phyloP scores from a whole-genome alignment of 1,140 invertebrate species.

The Lethrus apterus region DNA sequence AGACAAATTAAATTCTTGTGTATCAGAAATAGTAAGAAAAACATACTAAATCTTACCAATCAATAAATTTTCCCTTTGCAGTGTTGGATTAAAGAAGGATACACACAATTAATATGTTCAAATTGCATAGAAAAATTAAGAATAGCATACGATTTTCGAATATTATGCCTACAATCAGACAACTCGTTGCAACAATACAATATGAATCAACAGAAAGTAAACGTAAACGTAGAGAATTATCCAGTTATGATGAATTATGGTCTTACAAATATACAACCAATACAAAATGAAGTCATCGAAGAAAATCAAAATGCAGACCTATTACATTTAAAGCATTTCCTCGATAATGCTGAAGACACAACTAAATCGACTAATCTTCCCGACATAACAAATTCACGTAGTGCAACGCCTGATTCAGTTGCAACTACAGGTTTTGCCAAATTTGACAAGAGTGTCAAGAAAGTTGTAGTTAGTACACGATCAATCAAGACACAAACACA shows the following conservation, averaged over 20 bases:
- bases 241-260: conserved; percentile 8
- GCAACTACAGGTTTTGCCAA: conserved; percentile 20
- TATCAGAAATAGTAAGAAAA: conserved; percentile 20
- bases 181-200: conserved; percentile 16
- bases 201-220: conserved; percentile 12
- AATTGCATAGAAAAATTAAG: conserved; percentile 18
- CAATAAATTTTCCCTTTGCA: conserved; percentile 2
- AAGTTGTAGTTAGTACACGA: conserved; percentile 14
- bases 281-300: background rate
- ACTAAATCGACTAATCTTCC: conserved; percentile 10
- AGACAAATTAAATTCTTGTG: conserved; percentile 18
- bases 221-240: background rate
- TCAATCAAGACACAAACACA: conserved; percentile 24
- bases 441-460: conserved; percentile 16
- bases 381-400: conserved; percentile 14
- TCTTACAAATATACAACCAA: conserved; percentile 7
- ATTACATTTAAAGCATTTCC: conserved; percentile 19
- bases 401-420: conserved; percentile 19
- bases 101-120: conserved; percentile 14
- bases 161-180: conserved; percentile 17
- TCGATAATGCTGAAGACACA: conserved; percentile 11
- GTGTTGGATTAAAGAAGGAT: conserved; percentile 16
- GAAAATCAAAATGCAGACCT: conserved; percentile 7
- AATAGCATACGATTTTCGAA: conserved; percentile 18
- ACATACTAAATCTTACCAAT: too few relatives aligned